These are phyloP conservation scores for Lasioglossum malachurum DNA, from an alignment of 2,888 invertebrate species.

Conservation along the genomic window DNA sequence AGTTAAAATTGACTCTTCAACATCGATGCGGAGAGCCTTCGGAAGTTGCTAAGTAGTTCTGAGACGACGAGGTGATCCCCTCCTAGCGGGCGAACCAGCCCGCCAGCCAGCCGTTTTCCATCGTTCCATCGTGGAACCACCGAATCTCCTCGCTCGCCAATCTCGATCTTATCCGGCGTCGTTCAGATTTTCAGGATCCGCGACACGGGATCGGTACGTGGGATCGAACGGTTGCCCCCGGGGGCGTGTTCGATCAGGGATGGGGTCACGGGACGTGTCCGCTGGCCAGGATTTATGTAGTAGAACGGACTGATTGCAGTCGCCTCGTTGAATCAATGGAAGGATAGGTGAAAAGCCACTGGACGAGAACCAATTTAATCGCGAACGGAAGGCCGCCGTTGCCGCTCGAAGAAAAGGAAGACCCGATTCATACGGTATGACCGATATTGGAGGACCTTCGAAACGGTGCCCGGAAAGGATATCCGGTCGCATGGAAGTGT, in stretches of 20 bases:
- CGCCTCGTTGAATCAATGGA: constrained; percentile 36
- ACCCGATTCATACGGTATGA: constrained; percentile 48
- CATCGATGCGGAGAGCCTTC: constrained; percentile 71
- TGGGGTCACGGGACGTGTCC: neutral
- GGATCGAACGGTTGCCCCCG: constrained; percentile 6
- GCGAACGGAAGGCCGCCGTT: constrained; percentile 9
- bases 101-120: constrained; percentile 23
- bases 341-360: constrained; percentile 18
- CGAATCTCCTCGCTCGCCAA: neutral
- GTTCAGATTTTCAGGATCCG: neutral
- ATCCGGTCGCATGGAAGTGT: constrained; percentile 50
- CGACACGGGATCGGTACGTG: neutral
- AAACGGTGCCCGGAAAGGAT: constrained; percentile 48
- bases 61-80: constrained; percentile 48
- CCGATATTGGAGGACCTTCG: constrained; percentile 61
- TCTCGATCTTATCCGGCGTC: neutral
- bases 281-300: constrained; percentile 21
- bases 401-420: constrained; percentile 2
- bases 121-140: neutral
- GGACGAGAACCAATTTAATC: constrained; percentile 50
- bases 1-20: constrained; percentile 82
- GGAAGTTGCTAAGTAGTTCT: constrained; percentile 75
- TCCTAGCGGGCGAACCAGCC: neutral
- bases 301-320: constrained; percentile 28
- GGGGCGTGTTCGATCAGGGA: neutral